These are phyloP conservation scores for Yponomeuta malinellus DNA, from an alignment of 2,888 invertebrate species.

Conservation along the genomic window DNA sequence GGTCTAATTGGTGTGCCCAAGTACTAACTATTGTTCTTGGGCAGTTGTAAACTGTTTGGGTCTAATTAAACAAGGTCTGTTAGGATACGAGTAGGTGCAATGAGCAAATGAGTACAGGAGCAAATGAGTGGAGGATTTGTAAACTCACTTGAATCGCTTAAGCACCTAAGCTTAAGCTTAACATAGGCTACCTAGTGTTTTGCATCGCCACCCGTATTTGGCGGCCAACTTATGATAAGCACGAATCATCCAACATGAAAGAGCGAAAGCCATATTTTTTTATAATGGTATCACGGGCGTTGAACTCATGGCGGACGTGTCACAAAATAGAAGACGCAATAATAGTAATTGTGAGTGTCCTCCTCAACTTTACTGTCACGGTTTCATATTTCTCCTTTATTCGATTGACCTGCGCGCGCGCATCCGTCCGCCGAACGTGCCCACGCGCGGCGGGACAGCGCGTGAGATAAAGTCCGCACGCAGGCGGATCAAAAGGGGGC, in stretches of 20 bases:
- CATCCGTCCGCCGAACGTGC: slow-evolving; percentile 22
- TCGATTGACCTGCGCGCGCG: slow-evolving; percentile 55
- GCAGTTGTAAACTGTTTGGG: no score
- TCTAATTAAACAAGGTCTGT: not conserved
- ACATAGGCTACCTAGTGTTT: no score
- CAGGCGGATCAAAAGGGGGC: no score
- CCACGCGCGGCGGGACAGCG: not conserved
- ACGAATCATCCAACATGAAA: no score
- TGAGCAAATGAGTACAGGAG: no score
- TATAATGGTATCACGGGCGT: not conserved
- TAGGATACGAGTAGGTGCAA: not conserved
- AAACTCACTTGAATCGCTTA: no score
- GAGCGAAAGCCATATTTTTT: no score
- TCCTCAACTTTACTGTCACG: slow-evolving; percentile 21
- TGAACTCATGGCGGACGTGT: not conserved
- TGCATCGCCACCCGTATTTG: no score
- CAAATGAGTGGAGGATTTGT: no score
- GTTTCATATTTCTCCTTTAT: slow-evolving; percentile 67
- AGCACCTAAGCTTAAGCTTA: no score
- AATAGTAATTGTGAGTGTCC: not conserved
- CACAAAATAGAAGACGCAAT: not conserved
- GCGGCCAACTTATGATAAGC: no score
- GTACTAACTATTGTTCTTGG: not conserved
- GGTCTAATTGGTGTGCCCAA: not conserved
- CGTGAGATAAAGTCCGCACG: no score